phyloP scores from a whole-genome alignment of 2,888 invertebrate genomes.

The Stomorhina lunata region DNA sequence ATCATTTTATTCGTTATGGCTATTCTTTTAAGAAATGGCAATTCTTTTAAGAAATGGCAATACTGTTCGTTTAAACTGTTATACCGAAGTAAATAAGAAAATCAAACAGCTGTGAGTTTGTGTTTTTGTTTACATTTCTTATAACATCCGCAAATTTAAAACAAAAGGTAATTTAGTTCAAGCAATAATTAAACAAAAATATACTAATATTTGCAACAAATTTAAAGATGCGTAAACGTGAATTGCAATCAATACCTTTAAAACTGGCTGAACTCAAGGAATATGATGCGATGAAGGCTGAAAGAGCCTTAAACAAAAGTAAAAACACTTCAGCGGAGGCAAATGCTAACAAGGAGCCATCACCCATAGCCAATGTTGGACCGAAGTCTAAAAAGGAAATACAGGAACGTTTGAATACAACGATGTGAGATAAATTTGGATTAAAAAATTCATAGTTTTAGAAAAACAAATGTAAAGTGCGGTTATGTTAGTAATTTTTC shows the following conservation, averaged over 20 bases:
- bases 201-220: not conserved
- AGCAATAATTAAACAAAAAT: not conserved
- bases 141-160: not conserved
- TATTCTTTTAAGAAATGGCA: not conserved
- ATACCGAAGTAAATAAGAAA: not conserved
- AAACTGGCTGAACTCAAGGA: conserved; percentile 79
- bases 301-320: conserved; percentile 67
- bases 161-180: not conserved
- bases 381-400: conserved; percentile 68
- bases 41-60: not conserved
- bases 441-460: no score
- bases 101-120: not conserved
- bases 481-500: not conserved
- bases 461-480: not conserved
- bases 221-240: conserved; percentile 76
- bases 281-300: conserved; percentile 77
- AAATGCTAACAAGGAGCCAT: conserved; percentile 25
- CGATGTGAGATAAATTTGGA: conserved; percentile 51
- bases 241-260: conserved; percentile 78
- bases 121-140: not conserved
- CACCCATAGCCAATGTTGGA: conserved; percentile 68
- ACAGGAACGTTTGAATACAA: conserved; percentile 66
- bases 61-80: not conserved
- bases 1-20: no score
- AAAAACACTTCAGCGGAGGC: conserved; percentile 43